phyloP scores from a whole-genome alignment of 2,888 invertebrate species.

The Lagria hirta region DNA sequence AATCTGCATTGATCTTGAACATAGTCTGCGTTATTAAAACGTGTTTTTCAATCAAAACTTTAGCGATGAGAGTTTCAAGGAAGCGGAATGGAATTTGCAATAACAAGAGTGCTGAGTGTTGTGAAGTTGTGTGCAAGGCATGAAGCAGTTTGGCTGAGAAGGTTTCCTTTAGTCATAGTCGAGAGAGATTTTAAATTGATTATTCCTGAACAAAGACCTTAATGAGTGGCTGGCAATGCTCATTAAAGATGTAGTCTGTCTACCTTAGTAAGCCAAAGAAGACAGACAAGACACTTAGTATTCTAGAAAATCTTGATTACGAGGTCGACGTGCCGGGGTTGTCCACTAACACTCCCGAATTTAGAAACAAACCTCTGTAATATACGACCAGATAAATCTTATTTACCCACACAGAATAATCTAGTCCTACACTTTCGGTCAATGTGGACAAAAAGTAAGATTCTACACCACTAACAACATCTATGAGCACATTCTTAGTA shows the following conservation, averaged over 20 bases:
- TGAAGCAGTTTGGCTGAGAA: slow-evolving; percentile 3
- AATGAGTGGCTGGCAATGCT: slow-evolving; percentile 34
- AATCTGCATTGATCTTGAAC: too few species aligned
- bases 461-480: slow-evolving; percentile 27
- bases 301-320: slow-evolving; percentile 35
- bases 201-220: slow-evolving; percentile 35
- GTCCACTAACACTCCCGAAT: slow-evolving; percentile 31
- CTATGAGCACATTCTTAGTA: slow-evolving; percentile 26
- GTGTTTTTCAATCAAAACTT: slow-evolving; percentile 10
- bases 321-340: slow-evolving; percentile 30
- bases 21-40: too few species aligned
- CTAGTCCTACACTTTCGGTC: slow-evolving; percentile 29
- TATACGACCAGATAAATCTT: slow-evolving; percentile 38
- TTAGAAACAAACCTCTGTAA: slow-evolving; percentile 31
- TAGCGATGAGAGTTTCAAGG: slow-evolving; percentile 12
- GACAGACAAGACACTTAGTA: slow-evolving; percentile 28
- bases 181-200: slow-evolving; percentile 34
- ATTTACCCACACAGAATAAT: slow-evolving; percentile 35
- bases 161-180: slow-evolving; percentile 26
- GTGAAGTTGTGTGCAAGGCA: slow-evolving; percentile 11
- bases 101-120: slow-evolving; percentile 25
- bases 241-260: slow-evolving; percentile 33
- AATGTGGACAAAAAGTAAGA: slow-evolving; percentile 26
- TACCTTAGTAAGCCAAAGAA: slow-evolving; percentile 29
- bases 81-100: slow-evolving; percentile 17